Evolutionary conservation across 2,797 vertebrate genomes (phyloP).

Genomic region (Crenichthys baileyi): DNA sequence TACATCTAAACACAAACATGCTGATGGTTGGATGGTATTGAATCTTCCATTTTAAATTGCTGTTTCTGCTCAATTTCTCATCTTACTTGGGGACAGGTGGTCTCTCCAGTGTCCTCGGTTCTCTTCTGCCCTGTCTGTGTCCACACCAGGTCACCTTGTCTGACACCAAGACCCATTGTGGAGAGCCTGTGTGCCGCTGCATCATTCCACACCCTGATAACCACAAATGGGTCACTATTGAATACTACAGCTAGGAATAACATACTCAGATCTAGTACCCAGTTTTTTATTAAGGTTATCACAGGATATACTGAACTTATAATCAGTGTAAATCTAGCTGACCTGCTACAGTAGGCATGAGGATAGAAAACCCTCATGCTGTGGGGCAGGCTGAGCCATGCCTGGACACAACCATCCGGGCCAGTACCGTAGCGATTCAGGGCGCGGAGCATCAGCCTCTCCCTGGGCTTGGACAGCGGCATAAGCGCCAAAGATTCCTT

Average conservation of each 20-base stretch:
- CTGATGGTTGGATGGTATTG: too few species aligned
- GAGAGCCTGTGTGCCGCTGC: constrained; percentile 85
- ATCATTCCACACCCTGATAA: constrained; percentile 90
- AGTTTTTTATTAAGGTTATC: too few species aligned
- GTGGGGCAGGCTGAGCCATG: constrained; percentile 94
- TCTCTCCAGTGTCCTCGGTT: constrained; percentile 61
- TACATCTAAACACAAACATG: too few species aligned
- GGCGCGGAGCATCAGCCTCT: constrained; percentile 89
- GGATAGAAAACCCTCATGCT: constrained; percentile 91
- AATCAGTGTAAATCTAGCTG: constrained; percentile 8
- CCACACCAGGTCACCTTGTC: constrained; percentile 90
- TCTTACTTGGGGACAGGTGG: constrained; percentile 56
- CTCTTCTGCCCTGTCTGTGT: constrained; percentile 42
- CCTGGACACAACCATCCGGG: constrained; percentile 85
- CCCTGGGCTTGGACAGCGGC: constrained; percentile 90
- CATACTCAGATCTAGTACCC: not conserved
- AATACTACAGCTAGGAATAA: not conserved
- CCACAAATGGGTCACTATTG: not conserved
- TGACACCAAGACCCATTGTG: constrained; percentile 81
- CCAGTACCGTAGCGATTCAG: constrained; percentile 89
- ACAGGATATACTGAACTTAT: too few species aligned
- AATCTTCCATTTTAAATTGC: not conserved
- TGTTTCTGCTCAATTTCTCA: accelerated
- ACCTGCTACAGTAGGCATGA: constrained; percentile 93
- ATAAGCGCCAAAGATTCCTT: constrained; percentile 89